Evolutionary conservation across 2,797 vertebrate species (phyloP).

Genomic region (Galago senegalensis): DNA sequence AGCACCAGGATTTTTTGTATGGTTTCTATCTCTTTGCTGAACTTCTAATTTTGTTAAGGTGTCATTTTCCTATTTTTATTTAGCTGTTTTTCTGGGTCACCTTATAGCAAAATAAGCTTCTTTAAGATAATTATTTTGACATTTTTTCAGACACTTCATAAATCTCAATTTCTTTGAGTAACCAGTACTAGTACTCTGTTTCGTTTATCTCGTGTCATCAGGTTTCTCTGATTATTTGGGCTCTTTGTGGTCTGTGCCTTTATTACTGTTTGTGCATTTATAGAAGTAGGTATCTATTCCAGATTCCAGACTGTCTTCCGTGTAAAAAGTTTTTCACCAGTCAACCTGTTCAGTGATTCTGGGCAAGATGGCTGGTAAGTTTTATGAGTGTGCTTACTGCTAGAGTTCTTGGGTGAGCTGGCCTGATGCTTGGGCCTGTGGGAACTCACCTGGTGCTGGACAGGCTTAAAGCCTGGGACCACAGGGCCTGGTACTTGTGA

Average conservation of each 20-base stretch:
- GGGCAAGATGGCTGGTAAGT: not conserved
- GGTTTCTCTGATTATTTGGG: not conserved
- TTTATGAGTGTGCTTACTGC: not conserved
- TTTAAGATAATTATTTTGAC: not conserved
- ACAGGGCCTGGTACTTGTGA: not conserved
- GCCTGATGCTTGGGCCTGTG: not conserved
- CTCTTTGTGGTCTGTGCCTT: not conserved
- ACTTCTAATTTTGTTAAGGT: not conserved
- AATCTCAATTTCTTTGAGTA: not conserved
- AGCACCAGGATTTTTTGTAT: not conserved
- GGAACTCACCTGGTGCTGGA: not conserved
- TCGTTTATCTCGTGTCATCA: not conserved
- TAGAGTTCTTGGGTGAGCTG: not conserved
- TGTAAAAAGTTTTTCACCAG: not conserved
- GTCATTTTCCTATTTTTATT: not conserved
- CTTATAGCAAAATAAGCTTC: not conserved
- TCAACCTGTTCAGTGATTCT: not conserved
- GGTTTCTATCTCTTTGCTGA: not conserved
- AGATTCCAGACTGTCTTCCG: not conserved
- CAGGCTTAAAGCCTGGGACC: not conserved
- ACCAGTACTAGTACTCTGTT: not conserved
- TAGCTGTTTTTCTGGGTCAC: not conserved
- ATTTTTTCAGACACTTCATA: not conserved
- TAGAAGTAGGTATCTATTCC: not conserved
- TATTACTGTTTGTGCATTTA: not conserved